phyloP scores from a whole-genome alignment of 2,888 invertebrate species.

The Agrilus mali region DNA sequence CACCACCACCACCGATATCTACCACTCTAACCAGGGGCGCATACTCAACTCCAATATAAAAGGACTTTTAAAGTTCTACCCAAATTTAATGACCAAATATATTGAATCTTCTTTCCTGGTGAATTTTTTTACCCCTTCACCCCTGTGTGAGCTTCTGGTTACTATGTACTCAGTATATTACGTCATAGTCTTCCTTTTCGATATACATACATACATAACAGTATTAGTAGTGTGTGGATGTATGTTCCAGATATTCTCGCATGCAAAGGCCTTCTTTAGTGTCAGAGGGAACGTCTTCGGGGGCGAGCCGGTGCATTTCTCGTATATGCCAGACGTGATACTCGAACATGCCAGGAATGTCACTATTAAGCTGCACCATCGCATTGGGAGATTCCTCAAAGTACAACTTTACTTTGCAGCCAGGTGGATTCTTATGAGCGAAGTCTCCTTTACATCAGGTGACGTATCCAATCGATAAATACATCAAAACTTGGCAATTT shows the following conservation, averaged over 20 bases:
- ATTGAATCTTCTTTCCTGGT: too few relatives aligned
- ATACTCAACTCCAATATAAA: too few relatives aligned
- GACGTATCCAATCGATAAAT: slow-evolving; percentile 13
- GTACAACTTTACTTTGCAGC: slow-evolving; percentile 67
- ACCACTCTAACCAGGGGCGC: too few relatives aligned
- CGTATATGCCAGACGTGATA: slow-evolving; percentile 61
- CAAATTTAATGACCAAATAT: too few relatives aligned
- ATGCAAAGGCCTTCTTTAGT: slow-evolving; percentile 65
- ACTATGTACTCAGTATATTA: too few relatives aligned
- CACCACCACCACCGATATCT: too few relatives aligned
- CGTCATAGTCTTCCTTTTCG: too few relatives aligned
- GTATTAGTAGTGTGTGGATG: background rate
- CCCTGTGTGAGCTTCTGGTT: too few relatives aligned
- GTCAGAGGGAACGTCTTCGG: slow-evolving; percentile 58
- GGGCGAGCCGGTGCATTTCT: slow-evolving; percentile 59
- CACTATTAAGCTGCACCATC: slow-evolving; percentile 64
- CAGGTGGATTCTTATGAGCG: slow-evolving; percentile 77
- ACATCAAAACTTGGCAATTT: too few relatives aligned
- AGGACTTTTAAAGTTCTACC: too few relatives aligned
- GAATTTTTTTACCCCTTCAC: too few relatives aligned
- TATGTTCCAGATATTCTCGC: slow-evolving; percentile 55
- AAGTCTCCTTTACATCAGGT: slow-evolving; percentile 75
- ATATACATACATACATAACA: too few relatives aligned
- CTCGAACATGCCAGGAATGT: slow-evolving; percentile 72
- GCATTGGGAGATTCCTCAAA: slow-evolving; percentile 62